These are phyloP conservation scores for Sula dactylatra DNA, from an alignment of 2,113 vertebrate genomes.

Conservation along the genomic window DNA sequence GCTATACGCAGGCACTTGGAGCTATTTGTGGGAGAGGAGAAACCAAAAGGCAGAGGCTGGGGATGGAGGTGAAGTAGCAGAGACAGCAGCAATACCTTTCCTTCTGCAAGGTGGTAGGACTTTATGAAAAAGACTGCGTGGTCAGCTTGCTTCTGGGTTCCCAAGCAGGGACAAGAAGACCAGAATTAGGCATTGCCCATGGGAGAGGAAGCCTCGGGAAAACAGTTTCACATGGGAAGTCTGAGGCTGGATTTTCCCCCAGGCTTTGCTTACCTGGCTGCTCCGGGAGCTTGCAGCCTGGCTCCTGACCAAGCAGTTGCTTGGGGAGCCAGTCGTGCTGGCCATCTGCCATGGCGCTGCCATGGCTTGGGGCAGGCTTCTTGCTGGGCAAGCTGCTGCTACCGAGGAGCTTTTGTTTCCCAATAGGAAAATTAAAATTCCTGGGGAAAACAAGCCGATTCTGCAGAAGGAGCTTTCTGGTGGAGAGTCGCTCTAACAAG, in stretches of 20 bases:
- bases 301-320: not conserved
- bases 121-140: not conserved
- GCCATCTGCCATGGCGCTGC: not conserved
- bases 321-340: not conserved
- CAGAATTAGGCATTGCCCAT: not conserved
- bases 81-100: not conserved
- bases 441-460: not conserved
- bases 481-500: fast-evolving
- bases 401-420: conserved; percentile 37
- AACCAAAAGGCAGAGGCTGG: not conserved
- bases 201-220: not conserved
- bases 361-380: not conserved
- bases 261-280: conserved; percentile 7
- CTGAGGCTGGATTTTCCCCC: not conserved
- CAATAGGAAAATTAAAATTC: conserved; percentile 16
- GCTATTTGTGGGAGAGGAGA: not conserved
- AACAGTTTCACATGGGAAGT: not conserved
- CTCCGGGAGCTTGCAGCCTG: not conserved
- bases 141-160: not conserved
- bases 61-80: not conserved
- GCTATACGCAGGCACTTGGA: not conserved
- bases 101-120: not conserved
- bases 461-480: conserved; percentile 16
- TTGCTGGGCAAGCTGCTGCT: not conserved
- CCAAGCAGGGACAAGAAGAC: not conserved